These are phyloP conservation scores for Tylochromis polylepis DNA, from an alignment of 2,113 vertebrate species.

Conservation along the genomic window DNA sequence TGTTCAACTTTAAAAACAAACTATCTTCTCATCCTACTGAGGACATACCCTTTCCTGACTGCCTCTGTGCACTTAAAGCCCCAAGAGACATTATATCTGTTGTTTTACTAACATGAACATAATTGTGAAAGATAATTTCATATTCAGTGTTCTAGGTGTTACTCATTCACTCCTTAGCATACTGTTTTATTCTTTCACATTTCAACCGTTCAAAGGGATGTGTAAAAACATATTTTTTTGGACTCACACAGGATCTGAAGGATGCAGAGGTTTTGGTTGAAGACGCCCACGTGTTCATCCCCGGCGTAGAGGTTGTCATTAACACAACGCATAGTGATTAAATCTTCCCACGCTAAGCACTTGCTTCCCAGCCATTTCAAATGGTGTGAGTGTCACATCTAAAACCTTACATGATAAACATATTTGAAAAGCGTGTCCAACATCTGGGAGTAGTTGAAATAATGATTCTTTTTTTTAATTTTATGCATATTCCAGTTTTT, in stretches of 20 bases:
- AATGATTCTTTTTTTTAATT: rapidly evolving
- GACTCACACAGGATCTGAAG: constrained; percentile 25
- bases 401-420: background rate
- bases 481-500: background rate
- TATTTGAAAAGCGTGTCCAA: background rate
- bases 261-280: background rate
- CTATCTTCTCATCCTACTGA: background rate
- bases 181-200: background rate
- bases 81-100: background rate
- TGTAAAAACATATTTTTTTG: background rate
- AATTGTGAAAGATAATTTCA: background rate
- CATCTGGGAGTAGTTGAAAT: background rate
- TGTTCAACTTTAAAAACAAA: background rate
- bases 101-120: background rate
- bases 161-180: background rate
- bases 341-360: constrained; percentile 51
- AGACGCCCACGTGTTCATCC: constrained; percentile 29
- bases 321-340: constrained; percentile 59
- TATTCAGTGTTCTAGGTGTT: background rate
- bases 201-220: background rate
- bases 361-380: constrained; percentile 25
- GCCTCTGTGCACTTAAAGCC: background rate
- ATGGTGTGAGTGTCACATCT: constrained; percentile 51
- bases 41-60: background rate
- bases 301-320: constrained; percentile 27